These are phyloP conservation scores for Damaliscus lunatus DNA, from an alignment of 2,113 vertebrate genomes.

Conservation along the genomic window DNA sequence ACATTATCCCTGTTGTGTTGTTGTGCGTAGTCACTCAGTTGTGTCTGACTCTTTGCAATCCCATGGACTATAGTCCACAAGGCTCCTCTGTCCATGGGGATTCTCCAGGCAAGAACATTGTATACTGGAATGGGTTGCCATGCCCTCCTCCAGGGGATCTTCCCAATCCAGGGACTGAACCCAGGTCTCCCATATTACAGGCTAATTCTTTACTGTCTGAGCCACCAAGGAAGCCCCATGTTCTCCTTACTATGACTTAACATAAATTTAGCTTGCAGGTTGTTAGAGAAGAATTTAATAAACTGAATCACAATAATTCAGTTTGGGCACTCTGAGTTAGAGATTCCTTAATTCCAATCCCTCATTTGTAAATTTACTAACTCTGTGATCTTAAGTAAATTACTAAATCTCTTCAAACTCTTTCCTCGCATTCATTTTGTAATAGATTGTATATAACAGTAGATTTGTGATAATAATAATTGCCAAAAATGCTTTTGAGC, in stretches of 20 bases:
- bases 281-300: not conserved
- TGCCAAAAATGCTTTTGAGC: not conserved
- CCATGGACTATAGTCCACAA: not conserved
- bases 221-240: not conserved
- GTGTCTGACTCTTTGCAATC: not conserved
- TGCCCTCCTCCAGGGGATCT: not conserved
- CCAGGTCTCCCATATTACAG: not conserved
- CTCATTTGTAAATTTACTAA: not conserved
- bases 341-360: not conserved
- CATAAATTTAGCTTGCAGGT: not conserved
- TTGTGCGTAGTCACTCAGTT: not conserved
- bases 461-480: not conserved
- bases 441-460: not conserved
- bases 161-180: not conserved
- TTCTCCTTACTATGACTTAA: not conserved
- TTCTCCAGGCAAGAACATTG: not conserved
- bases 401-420: not conserved
- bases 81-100: not conserved
- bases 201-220: not conserved
- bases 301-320: not conserved
- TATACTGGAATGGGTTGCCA: not conserved
- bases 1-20: not conserved
- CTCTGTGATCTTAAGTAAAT: not conserved
- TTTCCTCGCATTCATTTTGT: not conserved
- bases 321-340: not conserved